Evolutionary conservation across 1,140 invertebrate genomes (phyloP).

Genomic region (Nixonia krombeini): DNA sequence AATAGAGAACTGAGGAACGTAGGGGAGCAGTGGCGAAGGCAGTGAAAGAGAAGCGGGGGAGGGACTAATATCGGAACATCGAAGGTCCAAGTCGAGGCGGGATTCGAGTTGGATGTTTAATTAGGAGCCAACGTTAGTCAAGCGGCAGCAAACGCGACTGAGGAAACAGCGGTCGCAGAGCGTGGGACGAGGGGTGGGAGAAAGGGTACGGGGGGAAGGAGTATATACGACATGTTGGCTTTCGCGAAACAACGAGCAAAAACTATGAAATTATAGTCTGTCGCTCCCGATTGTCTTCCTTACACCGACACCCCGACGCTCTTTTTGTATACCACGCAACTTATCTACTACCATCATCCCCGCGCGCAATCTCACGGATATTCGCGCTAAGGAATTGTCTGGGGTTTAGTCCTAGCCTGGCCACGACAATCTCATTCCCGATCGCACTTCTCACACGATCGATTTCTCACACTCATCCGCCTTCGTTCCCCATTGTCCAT

Average conservation of each 20-base stretch:
- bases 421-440: too few species aligned
- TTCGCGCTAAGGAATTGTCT: too few species aligned
- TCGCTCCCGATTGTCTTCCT: conserved; percentile 5
- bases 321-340: too few species aligned
- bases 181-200: conserved; percentile 13
- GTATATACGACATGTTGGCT: conserved; percentile 1
- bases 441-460: too few species aligned
- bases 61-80: conserved; percentile 71
- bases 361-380: too few species aligned
- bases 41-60: conserved; percentile 30
- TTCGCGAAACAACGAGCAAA: conserved; percentile 7
- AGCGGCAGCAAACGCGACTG: too few species aligned
- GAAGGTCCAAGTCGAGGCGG: conserved; percentile 62
- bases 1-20: conserved; percentile 27
- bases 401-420: too few species aligned
- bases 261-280: conserved; percentile 36
- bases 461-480: conserved; percentile 16
- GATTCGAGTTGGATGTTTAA: conserved; percentile 72
- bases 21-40: conserved; percentile 39
- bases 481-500: too few species aligned
- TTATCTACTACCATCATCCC: too few species aligned
- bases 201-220: too few species aligned
- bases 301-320: too few species aligned
- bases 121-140: conserved; percentile 68
- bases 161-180: conserved; percentile 21